Conservation (phyloP, 2,888 invertebrate species). For the Diaphora mendica region DNA sequence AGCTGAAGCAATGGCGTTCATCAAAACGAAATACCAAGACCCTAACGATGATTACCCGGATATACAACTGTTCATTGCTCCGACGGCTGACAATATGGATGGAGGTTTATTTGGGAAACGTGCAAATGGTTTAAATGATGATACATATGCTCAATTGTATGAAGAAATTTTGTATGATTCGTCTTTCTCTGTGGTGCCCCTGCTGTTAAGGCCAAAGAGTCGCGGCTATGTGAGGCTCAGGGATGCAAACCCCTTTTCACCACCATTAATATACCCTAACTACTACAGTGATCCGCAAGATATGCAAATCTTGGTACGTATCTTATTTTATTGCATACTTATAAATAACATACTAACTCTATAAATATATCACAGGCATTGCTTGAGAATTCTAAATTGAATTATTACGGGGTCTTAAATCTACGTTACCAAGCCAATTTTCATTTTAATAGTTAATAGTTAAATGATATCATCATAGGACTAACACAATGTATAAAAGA, state of each 20-base stretch:
- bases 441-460: too few species aligned
- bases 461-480: too few species aligned
- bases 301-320: slow-evolving; percentile 89
- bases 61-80: slow-evolving; percentile 91
- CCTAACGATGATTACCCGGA: slow-evolving; percentile 91
- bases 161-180: slow-evolving; percentile 90
- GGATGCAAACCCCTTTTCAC: slow-evolving; percentile 89
- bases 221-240: slow-evolving; percentile 89
- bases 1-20: slow-evolving; percentile 92
- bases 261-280: slow-evolving; percentile 95
- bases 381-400: neutral
- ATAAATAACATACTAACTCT: neutral
- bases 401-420: neutral
- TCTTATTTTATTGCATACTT: neutral
- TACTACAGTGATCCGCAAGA: slow-evolving; percentile 92
- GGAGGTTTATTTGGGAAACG: slow-evolving; percentile 91
- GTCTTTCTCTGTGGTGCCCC: slow-evolving; percentile 89
- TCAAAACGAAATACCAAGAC: slow-evolving; percentile 91
- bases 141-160: slow-evolving; percentile 89
- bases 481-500: too few species aligned
- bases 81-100: slow-evolving; percentile 92
- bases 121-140: slow-evolving; percentile 89
- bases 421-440: too few species aligned
- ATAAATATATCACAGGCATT: too few species aligned
- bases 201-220: slow-evolving; percentile 91